Base-by-base conservation (phyloP, 2,113 vertebrate genomes). In the Percina caprodes region DNA sequence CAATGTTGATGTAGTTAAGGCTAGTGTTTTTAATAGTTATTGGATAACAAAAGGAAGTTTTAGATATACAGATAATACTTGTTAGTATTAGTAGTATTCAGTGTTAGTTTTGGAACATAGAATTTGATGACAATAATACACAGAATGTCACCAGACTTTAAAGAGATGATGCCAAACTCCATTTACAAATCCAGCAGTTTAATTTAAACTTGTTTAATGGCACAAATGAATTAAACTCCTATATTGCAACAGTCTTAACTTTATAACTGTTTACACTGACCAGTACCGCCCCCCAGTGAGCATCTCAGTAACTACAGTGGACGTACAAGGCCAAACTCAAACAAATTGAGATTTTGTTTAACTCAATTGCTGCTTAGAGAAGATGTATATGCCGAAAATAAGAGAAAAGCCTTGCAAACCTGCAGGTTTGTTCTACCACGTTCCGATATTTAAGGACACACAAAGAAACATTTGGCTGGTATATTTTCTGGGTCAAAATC, bases 241-340 rank as follows among this genome's bases (percentile, higher is more conserved):
- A 16, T 48, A 14, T n/a, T 12, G 13, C n/a, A 42, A 23, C 45
- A 14, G 54, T 6, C 46, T 24, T 39, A 16, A 52, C 33, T 68
- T 46, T 14, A 1, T 11, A 11, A 14, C 5, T n/a, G 66, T 71
- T 71, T 66, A 21, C 30, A 56, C 8, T 68, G 59, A 42, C 11
- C 52, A 72, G 73, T 10, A 60, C 19, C 69, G 59, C 84, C 79
- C 51, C 60, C 79, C 67, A 48, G 68, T 33, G 79, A 76, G 8
- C 79, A 63, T 23, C 33, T 26, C 5, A 30, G 30, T 48, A 18
- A 73, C 70, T 60, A 45, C 74, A 61, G 54, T 14, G 35, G 42
- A 33, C 77, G 71, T 26, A 74, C 30, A 49, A 79, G 71, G 73
- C 67, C 79, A 75, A 49, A 62, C 14, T 70, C 21, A 49, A 59